Conservation (phyloP, 2,113 vertebrate genomes). For the Mus pahari region DNA sequence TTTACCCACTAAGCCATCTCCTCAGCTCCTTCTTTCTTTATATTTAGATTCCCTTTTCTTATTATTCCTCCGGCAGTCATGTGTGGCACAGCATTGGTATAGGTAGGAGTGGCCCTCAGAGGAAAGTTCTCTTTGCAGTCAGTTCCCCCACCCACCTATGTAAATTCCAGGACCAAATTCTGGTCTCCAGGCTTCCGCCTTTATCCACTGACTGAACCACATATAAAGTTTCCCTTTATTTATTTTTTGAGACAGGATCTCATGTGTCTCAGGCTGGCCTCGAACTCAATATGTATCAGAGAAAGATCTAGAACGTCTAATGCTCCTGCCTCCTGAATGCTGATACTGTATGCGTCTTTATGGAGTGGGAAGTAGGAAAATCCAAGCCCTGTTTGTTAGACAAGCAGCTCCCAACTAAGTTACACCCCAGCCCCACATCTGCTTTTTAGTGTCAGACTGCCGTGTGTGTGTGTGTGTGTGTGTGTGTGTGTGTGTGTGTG, state of each 20-base stretch:
- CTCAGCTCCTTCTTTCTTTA: not conserved
- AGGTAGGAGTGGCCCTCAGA: not conserved
- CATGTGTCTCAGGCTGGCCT: not conserved
- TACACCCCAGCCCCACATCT: not conserved
- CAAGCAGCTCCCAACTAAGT: not conserved
- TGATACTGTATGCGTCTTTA: not conserved
- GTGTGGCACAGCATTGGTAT: not conserved
- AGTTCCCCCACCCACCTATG: not conserved
- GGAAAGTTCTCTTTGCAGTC: not conserved
- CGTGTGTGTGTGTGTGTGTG: too few relatives aligned
- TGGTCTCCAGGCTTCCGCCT: not conserved
- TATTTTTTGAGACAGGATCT: not conserved
- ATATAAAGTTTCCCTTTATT: not conserved
- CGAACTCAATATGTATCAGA: not conserved
- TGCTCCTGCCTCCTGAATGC: not conserved
- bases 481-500: not conserved
- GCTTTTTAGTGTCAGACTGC: not conserved
- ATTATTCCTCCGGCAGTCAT: not conserved
- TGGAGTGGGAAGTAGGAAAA: not conserved
- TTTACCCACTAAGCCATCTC: not conserved
- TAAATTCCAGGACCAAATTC: not conserved
- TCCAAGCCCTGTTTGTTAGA: not conserved
- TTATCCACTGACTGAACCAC: too few relatives aligned
- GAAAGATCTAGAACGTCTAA: not conserved
- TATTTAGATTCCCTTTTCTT: not conserved